Evolutionary conservation across 2,113 vertebrate genomes (phyloP).

Genomic region (Brachypodius melanocephalos): DNA sequence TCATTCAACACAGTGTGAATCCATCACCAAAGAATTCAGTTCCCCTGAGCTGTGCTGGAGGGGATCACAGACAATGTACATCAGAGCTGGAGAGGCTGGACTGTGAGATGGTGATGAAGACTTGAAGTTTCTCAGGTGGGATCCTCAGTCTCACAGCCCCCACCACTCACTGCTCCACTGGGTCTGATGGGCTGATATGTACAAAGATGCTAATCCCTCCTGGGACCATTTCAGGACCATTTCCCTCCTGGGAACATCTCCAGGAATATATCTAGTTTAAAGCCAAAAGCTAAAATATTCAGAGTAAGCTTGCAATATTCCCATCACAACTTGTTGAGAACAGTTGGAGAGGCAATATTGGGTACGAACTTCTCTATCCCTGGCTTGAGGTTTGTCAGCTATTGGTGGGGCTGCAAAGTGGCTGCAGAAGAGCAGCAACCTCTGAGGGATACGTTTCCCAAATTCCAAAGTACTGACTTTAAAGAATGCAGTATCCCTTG

Average conservation of each 20-base stretch:
- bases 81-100: not conserved
- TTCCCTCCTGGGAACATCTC: not conserved
- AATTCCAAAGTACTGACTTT: not conserved
- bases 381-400: not conserved
- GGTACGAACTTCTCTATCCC: not conserved
- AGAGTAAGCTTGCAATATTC: not conserved
- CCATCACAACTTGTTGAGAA: not conserved
- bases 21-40: not conserved
- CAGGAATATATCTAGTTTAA: not conserved
- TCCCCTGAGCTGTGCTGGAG: not conserved
- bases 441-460: fast-evolving
- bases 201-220: not conserved
- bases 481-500: not conserved
- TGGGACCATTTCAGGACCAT: not conserved
- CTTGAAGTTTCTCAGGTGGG: not conserved
- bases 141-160: not conserved
- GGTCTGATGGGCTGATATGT: not conserved
- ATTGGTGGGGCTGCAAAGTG: not conserved
- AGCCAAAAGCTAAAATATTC: not conserved
- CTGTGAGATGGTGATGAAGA: not conserved
- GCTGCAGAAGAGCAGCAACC: not conserved
- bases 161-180: not conserved
- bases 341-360: not conserved
- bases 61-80: not conserved
- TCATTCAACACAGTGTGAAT: not conserved